Base-by-base conservation (phyloP, 64 coral and sea anemone genomes). In the Dendrophyllia cribrosa region DNA sequence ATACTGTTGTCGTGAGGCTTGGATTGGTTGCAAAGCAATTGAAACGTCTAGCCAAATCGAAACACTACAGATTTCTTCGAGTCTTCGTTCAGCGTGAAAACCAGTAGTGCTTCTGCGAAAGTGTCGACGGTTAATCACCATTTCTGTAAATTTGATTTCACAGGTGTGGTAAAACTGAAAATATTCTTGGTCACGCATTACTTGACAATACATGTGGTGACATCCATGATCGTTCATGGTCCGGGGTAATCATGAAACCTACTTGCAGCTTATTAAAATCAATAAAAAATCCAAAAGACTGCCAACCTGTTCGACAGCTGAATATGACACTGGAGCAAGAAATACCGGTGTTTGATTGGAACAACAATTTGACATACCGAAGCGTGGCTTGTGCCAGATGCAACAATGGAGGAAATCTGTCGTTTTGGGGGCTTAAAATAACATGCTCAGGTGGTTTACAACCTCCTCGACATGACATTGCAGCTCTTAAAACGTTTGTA, bases 221-320 rank as follows among this genome's bases (percentile, higher is more conserved):
- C 45, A 48, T 68, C 11, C 68, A 68, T 51, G 47, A 23, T 23
- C 4, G 7, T 68, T 67, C 62, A 20, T 84, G 61, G 80, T 84
- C 80, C 9, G 80, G 80, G 45, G 80, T 84, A 21, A 48, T 84
- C 44, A 84, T 84, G 80, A 66, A 67, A 68, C 67, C 80, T 8
- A 47, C 26, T 84, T 84, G 80, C 77, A 14, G 53, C 12, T 48
- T 7, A 67, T 3, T 7, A 0, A 10, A 12, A 56, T 5, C 53
- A 4, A 51, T 12, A 49, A 19, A 24, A 13, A 19, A 47, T 14
- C n/a, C 60, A 66, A 50, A 24, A 34, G 60, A 66, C 7, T 84
- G 80, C 62, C 24, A 84, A 67, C 21, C 43, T 47, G 20, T 67
- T 51, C 58, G 51, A 2, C 44, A 66, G 61, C 21, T 84, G 16